Evolutionary conservation across 1,140 invertebrate genomes (phyloP), one percentile per base, ranked within the genome.

Genomic region (Asbolus verrucosus): DNA sequence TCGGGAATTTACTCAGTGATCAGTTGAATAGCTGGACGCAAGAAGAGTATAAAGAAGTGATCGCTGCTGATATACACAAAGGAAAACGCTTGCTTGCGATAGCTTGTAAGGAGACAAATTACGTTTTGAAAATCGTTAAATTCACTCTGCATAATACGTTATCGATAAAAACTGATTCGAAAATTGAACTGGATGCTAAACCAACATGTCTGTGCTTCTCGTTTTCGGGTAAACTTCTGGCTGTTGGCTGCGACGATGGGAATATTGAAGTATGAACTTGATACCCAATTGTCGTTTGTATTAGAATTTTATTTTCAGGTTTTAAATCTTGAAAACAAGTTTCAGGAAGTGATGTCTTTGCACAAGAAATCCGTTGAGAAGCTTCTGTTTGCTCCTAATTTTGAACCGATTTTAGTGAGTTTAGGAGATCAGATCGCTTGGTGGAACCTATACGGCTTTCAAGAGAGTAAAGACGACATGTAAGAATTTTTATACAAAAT

Each of bases 381-480:
- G 14, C 31, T 75, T 15, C n/a, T 67, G 5, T 75, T 75, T 46
- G 72, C 69, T n/a, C 66, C 71, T 6, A 38, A 31, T 31, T 41
- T 71, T n/a, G 65, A 73, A 15, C 62, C 72, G 11, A 65, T 71
- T 50, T 43, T 75, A 30, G 65, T 75, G 5, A 75, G 74, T 67
- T 15, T 75, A 5, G 65, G 74, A 2, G 69, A 69, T 30, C 63
- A 73, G 30, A 67, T 75, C 5, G 69, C 71, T 0, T 73, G 67
- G 68, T 75, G 73, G 73, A 73, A 73, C 39, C 60, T 73, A 2
- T 63, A 18, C 30, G 13, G 21, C 9, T 70, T 73, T 14, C 30
- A 54, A 33, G 43, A 72, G n/a, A n/a, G n/a, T n/a, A n/a, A n/a
- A n/a, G n/a, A n/a, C n/a, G n/a, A n/a, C n/a, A n/a, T n/a, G n/a